Base-by-base conservation (phyloP, 2,113 vertebrate species). In the Lathamus discolor region DNA sequence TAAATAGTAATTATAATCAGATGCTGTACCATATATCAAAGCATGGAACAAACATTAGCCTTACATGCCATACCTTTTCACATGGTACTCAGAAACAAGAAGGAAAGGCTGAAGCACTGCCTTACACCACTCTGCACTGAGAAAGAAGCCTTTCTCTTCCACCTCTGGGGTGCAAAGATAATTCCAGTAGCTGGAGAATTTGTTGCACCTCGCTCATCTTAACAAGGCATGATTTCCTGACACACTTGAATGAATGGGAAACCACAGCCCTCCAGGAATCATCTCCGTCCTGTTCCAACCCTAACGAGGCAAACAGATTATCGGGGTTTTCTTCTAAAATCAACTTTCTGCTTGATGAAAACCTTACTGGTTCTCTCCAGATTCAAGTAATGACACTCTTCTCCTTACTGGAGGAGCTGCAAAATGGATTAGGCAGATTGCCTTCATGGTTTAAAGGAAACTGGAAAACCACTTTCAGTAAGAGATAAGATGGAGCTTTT, bases 401-500 rank as follows among this genome's bases (percentile, higher is more conserved):
- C 64, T 93, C 83, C 88, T 92, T 59, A 82, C 69, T 87, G 86
- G 88, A 81, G 62, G 12, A 95, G 57, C 77, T 86, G 88, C 86
- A 96, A 96, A 96, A 95, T 74, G 91, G 92, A 95, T 89, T 85
- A 94, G 74, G 46, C 59, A 86, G 88, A 79, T 79, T 93, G 83
- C 59, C 91, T 95, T 96, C 80, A 92, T 76, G 77, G 88, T 96
- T 94, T 96, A 91, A 96, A 85, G 77, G 70, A 94, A 96, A 92
- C 88, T 63, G 54, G 75, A 92, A 95, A 94, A 90, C 43, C 0
- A 11, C 88, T 93, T 95, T 96, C 90, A 70, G 59, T 81, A 68
- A 83, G 77, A 96, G 95, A 94, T 97, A 88, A 96, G 82, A 55
- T 86, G 46, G 76, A 86, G 83, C 83, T 96, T 96, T 91, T 86